These are phyloP conservation scores for Scolopax mira DNA, from an alignment of 2,113 vertebrate species.

Conservation along the genomic window DNA sequence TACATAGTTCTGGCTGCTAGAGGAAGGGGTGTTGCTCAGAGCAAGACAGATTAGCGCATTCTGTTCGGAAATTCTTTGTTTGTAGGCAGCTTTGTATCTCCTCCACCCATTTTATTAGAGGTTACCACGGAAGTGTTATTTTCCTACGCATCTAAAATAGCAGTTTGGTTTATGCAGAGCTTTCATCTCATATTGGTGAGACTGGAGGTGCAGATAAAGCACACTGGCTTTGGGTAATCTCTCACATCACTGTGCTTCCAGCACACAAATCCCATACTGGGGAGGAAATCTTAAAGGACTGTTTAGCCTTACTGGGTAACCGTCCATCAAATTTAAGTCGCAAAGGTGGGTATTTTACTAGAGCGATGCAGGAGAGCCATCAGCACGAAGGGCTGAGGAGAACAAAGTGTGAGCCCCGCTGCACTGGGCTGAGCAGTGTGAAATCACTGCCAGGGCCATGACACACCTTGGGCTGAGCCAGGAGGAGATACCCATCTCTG, in stretches of 20 bases:
- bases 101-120: neutral
- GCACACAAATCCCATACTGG: accelerated
- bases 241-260: neutral
- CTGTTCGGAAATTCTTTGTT: neutral
- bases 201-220: neutral
- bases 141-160: neutral
- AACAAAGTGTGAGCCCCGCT: neutral
- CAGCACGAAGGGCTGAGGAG: neutral
- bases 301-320: neutral
- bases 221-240: neutral
- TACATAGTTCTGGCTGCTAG: neutral
- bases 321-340: neutral
- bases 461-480: neutral
- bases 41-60: neutral
- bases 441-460: neutral
- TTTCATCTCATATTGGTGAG: neutral
- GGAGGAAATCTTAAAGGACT: neutral
- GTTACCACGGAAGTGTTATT: neutral
- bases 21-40: neutral
- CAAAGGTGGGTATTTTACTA: neutral
- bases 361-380: neutral
- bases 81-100: neutral
- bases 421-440: neutral
- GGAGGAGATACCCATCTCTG: neutral
- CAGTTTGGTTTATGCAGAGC: neutral